Conservation (phyloP, 1,140 invertebrate genomes). For the Zaprionus nigranus region DNA sequence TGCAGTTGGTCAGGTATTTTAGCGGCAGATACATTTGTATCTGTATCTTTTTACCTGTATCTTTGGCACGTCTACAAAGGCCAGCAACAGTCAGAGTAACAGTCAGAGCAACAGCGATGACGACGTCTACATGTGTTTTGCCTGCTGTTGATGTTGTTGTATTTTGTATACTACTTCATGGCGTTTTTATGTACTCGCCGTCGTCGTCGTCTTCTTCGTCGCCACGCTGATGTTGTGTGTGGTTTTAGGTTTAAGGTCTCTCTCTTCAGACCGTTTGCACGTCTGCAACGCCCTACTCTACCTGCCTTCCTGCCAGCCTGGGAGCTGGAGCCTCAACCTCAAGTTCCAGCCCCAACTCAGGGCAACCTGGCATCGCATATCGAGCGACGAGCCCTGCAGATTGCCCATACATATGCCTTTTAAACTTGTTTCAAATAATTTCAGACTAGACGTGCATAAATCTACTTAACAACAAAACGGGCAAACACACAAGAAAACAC, state of each 20-base stretch:
- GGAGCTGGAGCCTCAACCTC: slow-evolving; percentile 2
- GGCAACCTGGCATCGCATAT: no score
- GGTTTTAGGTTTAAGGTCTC: slow-evolving; percentile 53
- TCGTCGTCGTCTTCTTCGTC: slow-evolving; percentile 15
- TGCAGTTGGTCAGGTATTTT: slow-evolving; percentile 59
- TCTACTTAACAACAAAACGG: slow-evolving; percentile 77
- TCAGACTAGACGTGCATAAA: slow-evolving; percentile 82
- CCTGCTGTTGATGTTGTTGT: slow-evolving; percentile 48
- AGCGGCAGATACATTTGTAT: slow-evolving; percentile 70
- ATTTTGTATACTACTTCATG: slow-evolving; percentile 68
- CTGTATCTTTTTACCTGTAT: slow-evolving; percentile 80
- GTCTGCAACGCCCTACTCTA: slow-evolving; percentile 72
- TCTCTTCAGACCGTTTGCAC: slow-evolving; percentile 30
- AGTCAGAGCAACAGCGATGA: slow-evolving; percentile 25
- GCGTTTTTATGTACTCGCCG: slow-evolving; percentile 63
- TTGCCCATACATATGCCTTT: slow-evolving; percentile 67
- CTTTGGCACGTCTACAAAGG: slow-evolving; percentile 68
- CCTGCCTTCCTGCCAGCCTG: slow-evolving; percentile 44
- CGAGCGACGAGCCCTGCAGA: slow-evolving; percentile 35
- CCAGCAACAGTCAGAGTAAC: slow-evolving; percentile 20
- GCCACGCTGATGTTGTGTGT: slow-evolving; percentile 52
- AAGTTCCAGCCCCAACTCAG: background rate
- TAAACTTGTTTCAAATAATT: slow-evolving; percentile 83
- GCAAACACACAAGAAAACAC: slow-evolving; percentile 37
- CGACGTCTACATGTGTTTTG: slow-evolving; percentile 76